Base-by-base conservation (phyloP, 2,888 invertebrate species). In the Epirrita christyi region DNA sequence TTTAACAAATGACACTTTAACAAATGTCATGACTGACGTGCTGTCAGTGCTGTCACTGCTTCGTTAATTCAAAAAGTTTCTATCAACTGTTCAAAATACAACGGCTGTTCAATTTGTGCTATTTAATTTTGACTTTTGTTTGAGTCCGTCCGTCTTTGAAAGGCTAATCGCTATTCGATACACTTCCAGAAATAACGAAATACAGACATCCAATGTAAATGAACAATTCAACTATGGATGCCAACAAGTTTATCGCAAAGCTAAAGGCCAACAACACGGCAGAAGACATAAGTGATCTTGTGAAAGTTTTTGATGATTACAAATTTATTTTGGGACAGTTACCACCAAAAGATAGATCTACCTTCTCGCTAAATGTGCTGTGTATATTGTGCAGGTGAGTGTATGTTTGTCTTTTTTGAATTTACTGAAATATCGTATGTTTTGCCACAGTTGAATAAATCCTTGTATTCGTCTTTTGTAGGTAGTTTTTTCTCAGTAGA, bases 381-480 rank as follows among this genome's bases (percentile, higher is more conserved):
- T 88, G 88, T 70, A 81, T 81, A 58, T 59, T 91, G 21, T 89
- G 88, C 86, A 88, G 91, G 91, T 90, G 73, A 70, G 51, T 67
- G 41, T 44, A 5, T 10, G 10, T 38, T 8, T 7, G 11, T 38
- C 1, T 14, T 14, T 2, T 14, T n/a, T 11, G 11, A 14, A 38
- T 14, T 11, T 14, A 3, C 5, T 38, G 2, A 14, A 6, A 38
- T 13, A 38, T 7, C 11, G 5, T 6, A 34, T 10, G 34, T 34
- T n/a, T 11, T n/a, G 11, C 36, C 0, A 11, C 11, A 11, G 11
- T 5, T 11, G 6, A 11, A 32, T 32, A 9, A 7, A 32, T 32
- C 32, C 8, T 7, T 7, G 7, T 9, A 6, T 32, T 32, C 32
- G 8, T 32, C 8, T 32, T 8, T 32, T 8, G 9, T 6, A 7